A percentile compares a stretch with the other conserved stretches of the same genome.
phyloP scores from a whole-genome alignment of 1,140 invertebrate genomes.

The Oryzaephilus surinamensis region DNA sequence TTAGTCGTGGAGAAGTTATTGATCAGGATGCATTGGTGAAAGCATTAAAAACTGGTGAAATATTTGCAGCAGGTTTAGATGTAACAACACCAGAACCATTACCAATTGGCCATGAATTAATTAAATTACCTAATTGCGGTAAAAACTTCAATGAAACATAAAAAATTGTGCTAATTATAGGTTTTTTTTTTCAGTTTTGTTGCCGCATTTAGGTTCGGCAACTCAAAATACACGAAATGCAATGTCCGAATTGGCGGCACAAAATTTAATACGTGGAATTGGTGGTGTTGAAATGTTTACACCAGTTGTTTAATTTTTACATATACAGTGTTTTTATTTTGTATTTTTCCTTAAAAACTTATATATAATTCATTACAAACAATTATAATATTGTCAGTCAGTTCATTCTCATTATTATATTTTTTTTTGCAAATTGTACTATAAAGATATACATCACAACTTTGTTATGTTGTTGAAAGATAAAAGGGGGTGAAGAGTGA shows the following conservation, averaged over 20 bases:
- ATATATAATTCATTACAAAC: conserved; percentile 9
- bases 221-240: conserved; percentile 61
- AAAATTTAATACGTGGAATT: conserved; percentile 57
- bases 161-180: not conserved
- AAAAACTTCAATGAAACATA: conserved; percentile 20
- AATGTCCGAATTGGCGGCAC: conserved; percentile 68
- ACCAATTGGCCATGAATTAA: conserved; percentile 67
- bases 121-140: conserved; percentile 72
- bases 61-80: conserved; percentile 82
- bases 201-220: conserved; percentile 82
- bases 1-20: conserved; percentile 68
- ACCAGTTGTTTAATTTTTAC: conserved; percentile 17
- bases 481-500: no score
- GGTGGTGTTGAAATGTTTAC: conserved; percentile 26
- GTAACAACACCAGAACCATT: conserved; percentile 89
- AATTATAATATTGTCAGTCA: conserved; percentile 11
- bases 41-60: conserved; percentile 60
- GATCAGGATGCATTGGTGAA: conserved; percentile 68
- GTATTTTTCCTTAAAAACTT: conserved; percentile 8
- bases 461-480: not conserved
- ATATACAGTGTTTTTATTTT: conserved; percentile 2
- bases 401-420: no score
- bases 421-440: conserved; percentile 25
- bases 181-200: conserved; percentile 48
- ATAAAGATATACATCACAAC: not conserved